A percentile compares a stretch with the other conserved stretches of the same genome.
Conservation (phyloP, 1,140 invertebrate species). For the Uloborus diversus region DNA sequence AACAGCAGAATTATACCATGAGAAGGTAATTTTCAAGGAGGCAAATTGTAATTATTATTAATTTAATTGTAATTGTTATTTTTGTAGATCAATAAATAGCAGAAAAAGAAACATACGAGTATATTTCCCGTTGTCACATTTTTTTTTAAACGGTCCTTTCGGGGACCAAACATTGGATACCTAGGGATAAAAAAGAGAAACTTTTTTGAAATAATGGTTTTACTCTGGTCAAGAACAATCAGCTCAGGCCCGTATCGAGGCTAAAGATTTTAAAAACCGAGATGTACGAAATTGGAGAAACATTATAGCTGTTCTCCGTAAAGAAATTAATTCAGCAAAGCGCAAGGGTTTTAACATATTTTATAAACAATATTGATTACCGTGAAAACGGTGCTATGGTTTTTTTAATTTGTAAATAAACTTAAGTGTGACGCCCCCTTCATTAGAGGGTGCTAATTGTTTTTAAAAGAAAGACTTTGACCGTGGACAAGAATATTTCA, state of each 20-base stretch:
- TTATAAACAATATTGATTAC: constrained; percentile 16
- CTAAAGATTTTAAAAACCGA: constrained; percentile 4
- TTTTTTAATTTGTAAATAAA: constrained; percentile 27
- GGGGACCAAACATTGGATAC: neutral
- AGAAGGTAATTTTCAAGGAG: neutral
- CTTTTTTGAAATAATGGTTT: neutral
- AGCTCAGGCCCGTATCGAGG: neutral
- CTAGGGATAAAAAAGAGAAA: neutral
- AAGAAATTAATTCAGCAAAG: neutral
- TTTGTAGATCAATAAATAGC: neutral
- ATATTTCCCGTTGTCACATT: neutral
- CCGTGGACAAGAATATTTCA: neutral
- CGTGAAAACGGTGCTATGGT: neutral
- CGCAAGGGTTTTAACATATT: neutral
- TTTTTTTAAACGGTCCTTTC: neutral
- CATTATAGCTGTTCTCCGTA: neutral
- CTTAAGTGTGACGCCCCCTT: neutral
- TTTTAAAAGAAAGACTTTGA: neutral
- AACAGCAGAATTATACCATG: neutral
- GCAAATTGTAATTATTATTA: neutral
- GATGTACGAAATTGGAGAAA: constrained; percentile 3
- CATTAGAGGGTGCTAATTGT: neutral
- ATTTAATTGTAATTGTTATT: neutral
- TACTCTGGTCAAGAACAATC: neutral
- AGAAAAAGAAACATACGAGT: neutral